Evolutionary conservation across 2,797 vertebrate genomes (phyloP).

Genomic region (Pseudochaenichthys georgianus): DNA sequence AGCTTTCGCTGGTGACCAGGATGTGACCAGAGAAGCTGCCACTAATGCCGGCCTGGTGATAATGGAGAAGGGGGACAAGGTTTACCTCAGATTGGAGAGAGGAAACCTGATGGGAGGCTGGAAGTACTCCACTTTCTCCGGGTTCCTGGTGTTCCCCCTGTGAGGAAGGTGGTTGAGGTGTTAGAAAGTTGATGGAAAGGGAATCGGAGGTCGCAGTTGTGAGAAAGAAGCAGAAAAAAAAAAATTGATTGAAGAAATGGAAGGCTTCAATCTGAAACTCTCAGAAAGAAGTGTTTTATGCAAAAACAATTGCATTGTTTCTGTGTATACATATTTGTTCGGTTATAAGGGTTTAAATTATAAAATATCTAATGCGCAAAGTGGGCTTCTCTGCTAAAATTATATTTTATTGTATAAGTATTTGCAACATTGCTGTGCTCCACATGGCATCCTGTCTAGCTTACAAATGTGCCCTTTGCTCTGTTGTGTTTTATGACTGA

Average conservation of each 20-base stretch:
- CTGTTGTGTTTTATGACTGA: conserved; percentile 60
- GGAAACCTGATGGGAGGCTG: conserved; percentile 92
- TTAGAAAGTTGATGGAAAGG: not conserved
- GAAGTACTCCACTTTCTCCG: conserved; percentile 93
- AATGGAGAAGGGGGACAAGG: conserved; percentile 91
- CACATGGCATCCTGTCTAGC: conserved; percentile 47
- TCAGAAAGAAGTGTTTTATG: conserved; percentile 54
- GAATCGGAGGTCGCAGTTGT: not conserved
- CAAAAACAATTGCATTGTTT: conserved; percentile 39
- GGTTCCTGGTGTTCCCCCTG: conserved; percentile 91
- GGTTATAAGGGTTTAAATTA: conserved; percentile 39
- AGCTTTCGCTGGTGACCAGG: conserved; percentile 91
- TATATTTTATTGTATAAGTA: conserved; percentile 24
- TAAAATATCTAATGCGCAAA: conserved; percentile 57
- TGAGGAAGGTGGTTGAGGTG: conserved; percentile 59
- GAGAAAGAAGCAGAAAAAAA: conserved; percentile 10
- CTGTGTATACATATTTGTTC: conserved; percentile 49
- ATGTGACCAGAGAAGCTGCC: conserved; percentile 91
- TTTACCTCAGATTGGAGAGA: conserved; percentile 90
- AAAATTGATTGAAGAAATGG: not conserved
- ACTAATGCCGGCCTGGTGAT: conserved; percentile 91
- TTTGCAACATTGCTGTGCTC: conserved; percentile 59
- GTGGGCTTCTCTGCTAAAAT: conserved; percentile 65
- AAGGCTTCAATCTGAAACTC: conserved; percentile 36
- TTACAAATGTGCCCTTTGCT: conserved; percentile 46